These are phyloP conservation scores for Epinephelus moara DNA, from an alignment of 2,113 vertebrate species.

Conservation along the genomic window DNA sequence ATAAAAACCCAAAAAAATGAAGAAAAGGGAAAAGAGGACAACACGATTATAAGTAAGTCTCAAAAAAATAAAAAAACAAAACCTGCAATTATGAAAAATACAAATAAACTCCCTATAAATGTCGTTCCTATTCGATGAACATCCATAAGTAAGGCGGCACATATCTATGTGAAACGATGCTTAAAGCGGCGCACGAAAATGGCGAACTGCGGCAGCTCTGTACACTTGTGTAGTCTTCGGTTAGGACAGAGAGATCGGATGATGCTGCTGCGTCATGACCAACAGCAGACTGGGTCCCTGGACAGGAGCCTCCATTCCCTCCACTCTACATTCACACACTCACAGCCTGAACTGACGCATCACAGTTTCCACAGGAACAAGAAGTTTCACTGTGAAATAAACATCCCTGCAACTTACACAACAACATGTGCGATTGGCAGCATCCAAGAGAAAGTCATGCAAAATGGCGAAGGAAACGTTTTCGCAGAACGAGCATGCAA, in stretches of 20 bases:
- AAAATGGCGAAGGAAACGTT: conserved; percentile 32
- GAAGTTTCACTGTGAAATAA: conserved; percentile 61
- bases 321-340: conserved; percentile 62
- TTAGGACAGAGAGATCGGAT: conserved; percentile 68
- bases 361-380: conserved; percentile 60
- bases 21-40: not conserved
- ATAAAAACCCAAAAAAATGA: not conserved
- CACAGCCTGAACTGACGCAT: conserved; percentile 49
- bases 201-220: conserved; percentile 72
- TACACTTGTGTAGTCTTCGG: conserved; percentile 66
- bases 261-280: conserved; percentile 80
- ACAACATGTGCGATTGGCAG: not conserved
- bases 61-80: conserved; percentile 5
- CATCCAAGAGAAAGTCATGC: conserved; percentile 4
- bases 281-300: conserved; percentile 73
- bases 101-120: not conserved
- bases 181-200: conserved; percentile 69
- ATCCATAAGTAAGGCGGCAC: not conserved
- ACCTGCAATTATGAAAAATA: not conserved
- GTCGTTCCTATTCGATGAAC: not conserved
- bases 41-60: not conserved
- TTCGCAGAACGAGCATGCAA: conserved; percentile 35
- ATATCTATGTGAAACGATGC: conserved; percentile 37
- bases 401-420: conserved; percentile 30
- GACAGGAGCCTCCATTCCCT: conserved; percentile 69